Evolutionary conservation across 2,113 vertebrate species (phyloP).

Genomic region (Motacilla alba): DNA sequence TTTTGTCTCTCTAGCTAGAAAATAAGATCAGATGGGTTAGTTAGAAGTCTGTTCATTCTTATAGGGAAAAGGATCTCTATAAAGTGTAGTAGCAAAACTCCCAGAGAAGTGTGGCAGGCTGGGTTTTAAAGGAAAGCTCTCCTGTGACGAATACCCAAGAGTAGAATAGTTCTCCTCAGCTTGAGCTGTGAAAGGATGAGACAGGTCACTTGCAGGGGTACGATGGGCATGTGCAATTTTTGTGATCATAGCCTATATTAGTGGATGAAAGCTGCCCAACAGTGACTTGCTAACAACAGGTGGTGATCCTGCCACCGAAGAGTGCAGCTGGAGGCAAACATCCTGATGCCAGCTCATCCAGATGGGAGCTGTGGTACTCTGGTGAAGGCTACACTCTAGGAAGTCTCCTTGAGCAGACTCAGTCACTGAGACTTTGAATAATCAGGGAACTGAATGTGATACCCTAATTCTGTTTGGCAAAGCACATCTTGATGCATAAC

Average conservation of each 20-base stretch:
- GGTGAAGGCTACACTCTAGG: neutral
- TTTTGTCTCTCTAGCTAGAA: neutral
- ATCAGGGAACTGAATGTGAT: neutral
- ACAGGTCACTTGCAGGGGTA: neutral
- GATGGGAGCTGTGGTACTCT: neutral
- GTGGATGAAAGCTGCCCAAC: neutral
- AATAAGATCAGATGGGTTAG: neutral
- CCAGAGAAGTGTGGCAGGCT: neutral
- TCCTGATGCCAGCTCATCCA: neutral
- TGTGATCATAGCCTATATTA: neutral
- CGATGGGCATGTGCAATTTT: neutral
- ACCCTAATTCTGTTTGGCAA: neutral
- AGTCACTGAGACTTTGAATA: neutral
- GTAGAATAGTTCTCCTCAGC: neutral
- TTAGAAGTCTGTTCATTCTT: neutral
- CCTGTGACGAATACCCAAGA: neutral
- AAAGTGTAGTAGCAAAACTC: neutral
- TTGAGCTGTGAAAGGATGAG: neutral
- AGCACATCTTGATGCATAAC: neutral
- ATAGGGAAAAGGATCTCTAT: neutral
- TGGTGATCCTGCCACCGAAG: neutral
- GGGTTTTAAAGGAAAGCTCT: neutral
- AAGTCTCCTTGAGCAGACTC: neutral
- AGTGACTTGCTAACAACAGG: neutral
- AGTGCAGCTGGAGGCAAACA: neutral